Conservation (phyloP, 2,113 vertebrate genomes). For the Trogon melanurus region DNA sequence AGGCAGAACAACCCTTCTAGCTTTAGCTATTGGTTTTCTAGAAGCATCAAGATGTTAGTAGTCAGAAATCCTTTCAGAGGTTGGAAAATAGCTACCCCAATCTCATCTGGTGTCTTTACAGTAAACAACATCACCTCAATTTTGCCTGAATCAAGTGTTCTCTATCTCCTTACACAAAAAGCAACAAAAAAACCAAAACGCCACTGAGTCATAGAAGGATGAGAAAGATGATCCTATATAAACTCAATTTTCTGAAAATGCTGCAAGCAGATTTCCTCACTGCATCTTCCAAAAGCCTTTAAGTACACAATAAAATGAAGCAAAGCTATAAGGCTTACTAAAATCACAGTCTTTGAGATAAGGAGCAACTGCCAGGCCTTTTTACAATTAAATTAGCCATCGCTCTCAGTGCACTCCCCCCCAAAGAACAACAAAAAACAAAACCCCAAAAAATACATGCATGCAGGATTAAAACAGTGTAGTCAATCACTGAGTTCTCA, state of each 20-base stretch:
- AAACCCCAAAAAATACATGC: background rate
- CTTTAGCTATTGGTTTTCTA: background rate
- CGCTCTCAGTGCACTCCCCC: background rate
- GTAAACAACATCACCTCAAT: background rate
- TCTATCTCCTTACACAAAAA: background rate
- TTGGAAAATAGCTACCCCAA: background rate
- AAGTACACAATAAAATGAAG: background rate
- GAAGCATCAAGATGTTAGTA: background rate
- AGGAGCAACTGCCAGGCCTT: background rate
- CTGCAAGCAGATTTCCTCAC: background rate
- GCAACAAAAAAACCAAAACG: background rate
- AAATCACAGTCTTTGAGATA: background rate
- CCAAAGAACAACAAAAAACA: background rate
- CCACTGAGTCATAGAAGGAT: background rate
- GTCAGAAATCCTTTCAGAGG: background rate
- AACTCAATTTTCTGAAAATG: constrained; percentile 36
- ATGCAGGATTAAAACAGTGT: background rate
- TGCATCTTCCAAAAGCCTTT: background rate
- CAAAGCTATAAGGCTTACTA: background rate
- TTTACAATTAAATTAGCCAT: background rate
- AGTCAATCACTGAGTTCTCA: background rate
- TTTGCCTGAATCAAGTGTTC: background rate
- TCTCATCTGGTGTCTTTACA: background rate
- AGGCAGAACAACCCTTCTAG: background rate
- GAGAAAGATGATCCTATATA: background rate